Base-by-base conservation (phyloP, 2,113 vertebrate genomes). In the Pelobates fuscus region DNA sequence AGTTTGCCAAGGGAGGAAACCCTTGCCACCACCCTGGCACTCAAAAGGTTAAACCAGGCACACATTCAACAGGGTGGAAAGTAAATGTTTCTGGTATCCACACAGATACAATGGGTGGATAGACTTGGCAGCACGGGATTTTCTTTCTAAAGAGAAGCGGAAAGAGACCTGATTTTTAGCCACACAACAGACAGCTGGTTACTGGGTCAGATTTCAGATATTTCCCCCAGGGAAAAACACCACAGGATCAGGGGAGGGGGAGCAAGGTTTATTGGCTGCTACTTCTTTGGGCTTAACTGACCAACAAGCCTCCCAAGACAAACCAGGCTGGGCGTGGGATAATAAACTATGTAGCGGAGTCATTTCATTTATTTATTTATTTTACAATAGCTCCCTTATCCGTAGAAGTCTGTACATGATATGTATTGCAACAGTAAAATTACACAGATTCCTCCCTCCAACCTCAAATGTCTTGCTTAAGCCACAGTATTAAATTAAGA, bases 141-240 rank as follows among this genome's bases (percentile, higher is more conserved):
- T 37, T 63, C 3, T 21, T 37, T 62, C 60, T 10, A 24, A 32
- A 37, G 29, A 44, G 49, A 20, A 65, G 3, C 59, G 23, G 59
- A 67, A 55, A 58, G 30, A 65, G 44, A 66, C 21, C 71, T 21
- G 21, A 67, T 49, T 59, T 62, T 75, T 55, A 44, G 27, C 32
- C 54, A 66, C 49, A 63, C 49, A 57, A 58, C 62, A 67, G 64
- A 77, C 73, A 77, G 73, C 73, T 77, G 73, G 41, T 49, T 68
- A 60, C 41, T 37, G 41, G 64, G 26, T 77, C 73, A 68, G n/a
- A 77, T 77, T 77, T 68, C 73, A 61, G 57, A 67, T 26, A 68
- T 32, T 61, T 49, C 65, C 73, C 72, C 65, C 30, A 41, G 61
- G 57, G 60, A 71, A 59, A 70, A 71, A 65, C 44, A 66, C 37